phyloP scores from a whole-genome alignment of 2,888 invertebrate species.

The Trissolcus brochymenae region DNA sequence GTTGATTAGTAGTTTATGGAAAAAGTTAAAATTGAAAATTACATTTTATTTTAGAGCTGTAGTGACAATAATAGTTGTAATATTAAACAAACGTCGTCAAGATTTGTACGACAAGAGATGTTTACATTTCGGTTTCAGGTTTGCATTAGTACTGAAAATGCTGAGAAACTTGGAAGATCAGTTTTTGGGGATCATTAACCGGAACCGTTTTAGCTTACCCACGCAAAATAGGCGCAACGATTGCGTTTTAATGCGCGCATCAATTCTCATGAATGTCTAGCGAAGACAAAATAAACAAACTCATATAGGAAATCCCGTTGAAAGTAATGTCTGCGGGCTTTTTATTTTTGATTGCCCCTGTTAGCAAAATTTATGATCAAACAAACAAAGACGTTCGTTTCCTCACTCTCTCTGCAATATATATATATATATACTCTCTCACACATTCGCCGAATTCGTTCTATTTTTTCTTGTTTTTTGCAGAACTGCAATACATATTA shows the following conservation, averaged over 20 bases:
- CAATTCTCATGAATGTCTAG: slow-evolving; percentile 68
- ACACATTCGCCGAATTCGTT: neutral
- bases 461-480: neutral
- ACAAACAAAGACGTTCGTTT: neutral
- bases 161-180: too few species aligned
- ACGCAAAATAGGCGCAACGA: slow-evolving; percentile 66
- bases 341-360: too few species aligned
- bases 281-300: slow-evolving; percentile 67
- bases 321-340: slow-evolving; percentile 3
- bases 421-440: neutral
- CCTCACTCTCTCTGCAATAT: too few species aligned
- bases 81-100: too few species aligned
- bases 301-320: slow-evolving; percentile 22
- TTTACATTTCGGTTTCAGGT: too few species aligned
- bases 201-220: slow-evolving; percentile 71
- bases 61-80: too few species aligned
- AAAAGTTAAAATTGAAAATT: too few species aligned
- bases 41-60: too few species aligned
- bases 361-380: slow-evolving; percentile 16
- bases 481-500: neutral
- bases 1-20: too few species aligned
- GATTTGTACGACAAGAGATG: too few species aligned
- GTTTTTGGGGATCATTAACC: slow-evolving; percentile 58
- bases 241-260: slow-evolving; percentile 60
- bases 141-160: too few species aligned